Base-by-base conservation (phyloP, 2,113 vertebrate genomes). In the Pogona vitticeps region DNA sequence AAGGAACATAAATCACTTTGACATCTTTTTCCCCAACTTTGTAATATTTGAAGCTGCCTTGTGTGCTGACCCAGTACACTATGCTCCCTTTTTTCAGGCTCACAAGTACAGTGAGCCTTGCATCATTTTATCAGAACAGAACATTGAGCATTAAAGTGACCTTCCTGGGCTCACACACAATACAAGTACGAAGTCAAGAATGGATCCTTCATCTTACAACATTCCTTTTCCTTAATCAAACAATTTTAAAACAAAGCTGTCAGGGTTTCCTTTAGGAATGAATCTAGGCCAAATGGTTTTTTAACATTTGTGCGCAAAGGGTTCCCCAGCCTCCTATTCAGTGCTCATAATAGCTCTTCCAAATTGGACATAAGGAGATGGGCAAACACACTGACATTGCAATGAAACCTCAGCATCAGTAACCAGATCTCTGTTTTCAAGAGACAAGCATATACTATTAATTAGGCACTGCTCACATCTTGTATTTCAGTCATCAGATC, bases 401-500 rank as follows among this genome's bases (percentile, higher is more conserved):
- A 87, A 88, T 76, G 85, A 92, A 92, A 93, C 88, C 88, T 87
- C 68, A 76, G 63, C 83, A 61, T 83, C 84, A 87, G 40, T 52
- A 88, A 79, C 85, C 87, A 87, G 4, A 0, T 80, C 68, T 90
- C 28, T 28, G 23, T 80, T 28, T 86, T 90, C 61, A 77, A 86
- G 38, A 78, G 79, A 84, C 63, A 77, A 61, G 26, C 56, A 68
- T 20, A 31, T 83, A 67, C 46, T 87, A 28, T 76, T 36, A 93
- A 79, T 38, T 88, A 85, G 28, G 40, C 58, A 33, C 77, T 83
- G 87, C 58, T 89, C 20, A 65, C 72, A 76, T 58, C 68, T 46
- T 85, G 42, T 91, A 91, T 94, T 92, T 93, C 82, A 83, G 68
- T 67, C 61, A 88, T 78, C 77, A 82, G 88, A 89, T 88, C 91